Conservation (phyloP, 2,113 vertebrate genomes). For the Rhabdomys dilectus region DNA sequence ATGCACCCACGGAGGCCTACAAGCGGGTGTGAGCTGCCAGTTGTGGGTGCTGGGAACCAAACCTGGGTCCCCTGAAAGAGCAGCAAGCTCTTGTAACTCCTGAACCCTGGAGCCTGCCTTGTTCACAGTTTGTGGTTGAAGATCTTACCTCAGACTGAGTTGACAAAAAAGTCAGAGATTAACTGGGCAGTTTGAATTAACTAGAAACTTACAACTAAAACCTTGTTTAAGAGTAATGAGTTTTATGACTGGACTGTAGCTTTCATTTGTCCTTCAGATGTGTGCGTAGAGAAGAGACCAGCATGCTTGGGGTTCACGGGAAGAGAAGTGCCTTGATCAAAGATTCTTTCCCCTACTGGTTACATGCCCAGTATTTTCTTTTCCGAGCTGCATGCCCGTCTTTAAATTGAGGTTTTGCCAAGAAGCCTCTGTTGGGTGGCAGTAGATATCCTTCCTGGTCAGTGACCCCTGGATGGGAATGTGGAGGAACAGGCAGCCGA, state of each 20-base stretch:
- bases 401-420: not conserved
- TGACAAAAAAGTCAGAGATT: slow-evolving; percentile 7
- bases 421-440: not conserved
- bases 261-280: not conserved
- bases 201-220: slow-evolving; percentile 14
- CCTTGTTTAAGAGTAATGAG: slow-evolving; percentile 50
- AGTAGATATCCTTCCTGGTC: not conserved
- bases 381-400: not conserved
- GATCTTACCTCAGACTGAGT: not conserved
- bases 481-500: not conserved
- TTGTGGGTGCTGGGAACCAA: not conserved
- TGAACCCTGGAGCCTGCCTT: not conserved
- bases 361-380: not conserved
- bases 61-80: not conserved
- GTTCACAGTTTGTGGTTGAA: not conserved
- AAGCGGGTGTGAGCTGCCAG: not conserved
- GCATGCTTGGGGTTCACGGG: not conserved
- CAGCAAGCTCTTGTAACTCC: too few relatives aligned
- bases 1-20: not conserved
- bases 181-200: slow-evolving; percentile 34
- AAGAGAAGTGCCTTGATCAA: not conserved
- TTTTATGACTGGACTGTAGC: not conserved
- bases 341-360: not conserved
- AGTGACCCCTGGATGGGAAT: not conserved
- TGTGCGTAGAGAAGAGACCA: not conserved